Evolutionary conservation across 2,797 vertebrate species (phyloP).

Genomic region (Gymnodraco acuticeps): DNA sequence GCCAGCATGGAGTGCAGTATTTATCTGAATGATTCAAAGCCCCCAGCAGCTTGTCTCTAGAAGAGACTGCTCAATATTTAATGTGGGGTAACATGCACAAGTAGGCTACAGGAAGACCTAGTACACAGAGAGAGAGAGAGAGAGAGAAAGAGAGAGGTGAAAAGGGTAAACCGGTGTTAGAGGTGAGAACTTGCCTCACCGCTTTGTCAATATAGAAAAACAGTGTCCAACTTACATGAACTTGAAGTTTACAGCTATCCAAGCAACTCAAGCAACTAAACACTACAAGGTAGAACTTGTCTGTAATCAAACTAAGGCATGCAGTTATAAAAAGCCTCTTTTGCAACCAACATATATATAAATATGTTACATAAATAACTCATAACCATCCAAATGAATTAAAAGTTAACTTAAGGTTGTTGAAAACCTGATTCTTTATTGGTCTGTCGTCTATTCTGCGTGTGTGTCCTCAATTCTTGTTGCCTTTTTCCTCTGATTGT

Average conservation of each 20-base stretch:
- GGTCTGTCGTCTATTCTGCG: too few species aligned
- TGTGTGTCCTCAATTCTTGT: neutral
- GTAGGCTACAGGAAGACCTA: slow-evolving; percentile 46
- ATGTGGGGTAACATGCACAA: slow-evolving; percentile 63
- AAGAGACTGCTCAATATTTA: slow-evolving; percentile 73
- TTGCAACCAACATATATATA: neutral
- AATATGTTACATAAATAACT: neutral
- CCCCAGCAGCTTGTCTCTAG: slow-evolving; percentile 41
- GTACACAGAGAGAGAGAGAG: neutral
- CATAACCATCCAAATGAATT: neutral
- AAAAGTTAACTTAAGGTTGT: neutral
- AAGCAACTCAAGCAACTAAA: neutral
- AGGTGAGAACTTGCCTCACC: neutral
- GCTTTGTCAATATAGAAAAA: neutral
- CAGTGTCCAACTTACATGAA: neutral
- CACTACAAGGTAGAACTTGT: neutral
- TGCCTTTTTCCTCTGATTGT: neutral
- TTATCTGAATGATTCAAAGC: slow-evolving; percentile 78
- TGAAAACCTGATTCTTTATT: neutral
- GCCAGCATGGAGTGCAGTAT: slow-evolving; percentile 51
- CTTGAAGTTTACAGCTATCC: neutral
- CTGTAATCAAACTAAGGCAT: neutral
- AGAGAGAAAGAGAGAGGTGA: too few species aligned
- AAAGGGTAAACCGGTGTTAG: neutral
- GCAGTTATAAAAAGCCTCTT: neutral